Evolutionary conservation across 2,113 vertebrate genomes (phyloP).

Genomic region (Lycaon pictus): DNA sequence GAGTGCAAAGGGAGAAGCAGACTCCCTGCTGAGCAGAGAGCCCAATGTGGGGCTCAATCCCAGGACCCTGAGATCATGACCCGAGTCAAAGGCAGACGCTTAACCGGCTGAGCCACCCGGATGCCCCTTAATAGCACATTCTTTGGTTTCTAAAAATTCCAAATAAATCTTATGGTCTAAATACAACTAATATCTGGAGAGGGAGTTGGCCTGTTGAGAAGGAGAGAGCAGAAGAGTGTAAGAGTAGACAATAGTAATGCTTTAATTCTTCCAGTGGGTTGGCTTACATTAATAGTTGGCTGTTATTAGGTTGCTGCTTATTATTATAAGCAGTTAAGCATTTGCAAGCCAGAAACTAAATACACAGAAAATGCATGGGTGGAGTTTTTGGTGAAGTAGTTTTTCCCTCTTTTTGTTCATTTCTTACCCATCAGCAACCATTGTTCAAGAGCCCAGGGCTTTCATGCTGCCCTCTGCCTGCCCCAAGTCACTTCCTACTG

Average conservation of each 20-base stretch:
- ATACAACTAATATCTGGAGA: background rate
- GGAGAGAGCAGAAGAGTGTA: background rate
- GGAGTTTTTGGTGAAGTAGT: background rate
- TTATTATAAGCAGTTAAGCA: background rate
- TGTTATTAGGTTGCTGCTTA: background rate
- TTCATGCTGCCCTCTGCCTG: background rate
- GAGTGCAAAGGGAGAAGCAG: background rate
- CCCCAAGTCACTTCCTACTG: background rate
- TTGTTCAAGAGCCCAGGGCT: background rate
- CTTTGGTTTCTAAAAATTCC: background rate
- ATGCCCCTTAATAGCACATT: background rate
- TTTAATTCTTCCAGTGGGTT: background rate
- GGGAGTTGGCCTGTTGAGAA: background rate
- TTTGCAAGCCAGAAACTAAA: background rate
- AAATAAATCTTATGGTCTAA: background rate
- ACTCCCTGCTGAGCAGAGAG: background rate
- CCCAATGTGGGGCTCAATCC: background rate
- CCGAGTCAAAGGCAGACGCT: background rate
- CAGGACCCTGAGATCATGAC: background rate
- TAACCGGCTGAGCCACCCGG: background rate
- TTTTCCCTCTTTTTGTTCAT: background rate
- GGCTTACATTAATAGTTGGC: background rate
- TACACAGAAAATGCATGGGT: background rate
- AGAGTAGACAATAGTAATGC: background rate
- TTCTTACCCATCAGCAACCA: background rate